phyloP scores from a whole-genome alignment of 2,888 invertebrate species.

The Antheraea assamensis region DNA sequence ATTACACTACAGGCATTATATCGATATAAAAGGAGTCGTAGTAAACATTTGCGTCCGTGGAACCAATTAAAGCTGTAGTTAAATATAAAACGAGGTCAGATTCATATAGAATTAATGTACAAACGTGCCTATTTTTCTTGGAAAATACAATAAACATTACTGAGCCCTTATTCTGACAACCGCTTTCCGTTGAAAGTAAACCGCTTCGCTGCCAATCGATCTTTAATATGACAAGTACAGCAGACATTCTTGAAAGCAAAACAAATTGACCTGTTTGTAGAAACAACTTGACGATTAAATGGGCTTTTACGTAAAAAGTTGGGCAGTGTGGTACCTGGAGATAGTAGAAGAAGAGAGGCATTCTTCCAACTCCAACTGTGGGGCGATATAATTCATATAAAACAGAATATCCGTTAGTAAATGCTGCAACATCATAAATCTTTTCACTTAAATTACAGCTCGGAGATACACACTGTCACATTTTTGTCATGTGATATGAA shows the following conservation, averaged over 20 bases:
- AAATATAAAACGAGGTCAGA: slow-evolving; percentile 22
- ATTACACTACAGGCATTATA: neutral
- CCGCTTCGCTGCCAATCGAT: neutral
- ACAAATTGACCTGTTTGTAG: neutral
- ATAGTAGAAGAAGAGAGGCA: neutral
- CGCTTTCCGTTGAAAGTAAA: neutral
- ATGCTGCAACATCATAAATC: too few species aligned
- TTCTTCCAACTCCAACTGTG: neutral
- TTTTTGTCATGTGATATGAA: too few species aligned
- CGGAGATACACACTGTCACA: too few species aligned
- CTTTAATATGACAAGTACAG: neutral
- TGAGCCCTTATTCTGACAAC: neutral
- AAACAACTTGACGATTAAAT: neutral
- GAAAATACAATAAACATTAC: neutral
- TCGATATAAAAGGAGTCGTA: slow-evolving; percentile 9
- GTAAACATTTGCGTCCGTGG: slow-evolving; percentile 15
- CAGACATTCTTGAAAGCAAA: neutral
- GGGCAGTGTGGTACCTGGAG: neutral
- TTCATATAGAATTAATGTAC: slow-evolving; percentile 16
- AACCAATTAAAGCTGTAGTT: slow-evolving; percentile 19
- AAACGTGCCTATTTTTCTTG: slow-evolving; percentile 6
- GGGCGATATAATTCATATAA: neutral
- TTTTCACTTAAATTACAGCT: too few species aligned
- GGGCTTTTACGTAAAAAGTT: too few species aligned
- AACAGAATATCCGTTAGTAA: neutral